Percentiles rank a stretch among this genome's conserved stretches.
Conservation (phyloP, 2,888 invertebrate species). For the Thumatha senex region DNA sequence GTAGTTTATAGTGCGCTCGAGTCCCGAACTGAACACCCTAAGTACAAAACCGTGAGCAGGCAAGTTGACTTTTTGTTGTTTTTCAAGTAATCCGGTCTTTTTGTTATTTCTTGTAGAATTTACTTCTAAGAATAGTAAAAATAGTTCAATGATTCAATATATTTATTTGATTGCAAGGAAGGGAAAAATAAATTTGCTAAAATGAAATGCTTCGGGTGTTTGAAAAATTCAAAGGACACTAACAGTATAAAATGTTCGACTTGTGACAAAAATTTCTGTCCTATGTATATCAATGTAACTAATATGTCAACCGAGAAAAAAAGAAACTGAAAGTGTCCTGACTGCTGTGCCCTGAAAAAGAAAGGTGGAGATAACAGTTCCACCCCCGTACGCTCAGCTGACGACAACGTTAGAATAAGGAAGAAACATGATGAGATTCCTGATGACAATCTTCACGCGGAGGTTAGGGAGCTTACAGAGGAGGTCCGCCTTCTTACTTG, state of each 20-base stretch:
- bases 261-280: background rate
- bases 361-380: constrained; percentile 1
- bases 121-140: too few species aligned
- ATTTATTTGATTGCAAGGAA: too few species aligned
- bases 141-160: too few species aligned
- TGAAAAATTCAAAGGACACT: background rate
- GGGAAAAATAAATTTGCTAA: background rate
- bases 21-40: too few species aligned
- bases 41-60: too few species aligned
- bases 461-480: constrained; percentile 4
- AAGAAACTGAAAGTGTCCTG: background rate
- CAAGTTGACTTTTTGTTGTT: too few species aligned
- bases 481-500: constrained; percentile 3
- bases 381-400: background rate
- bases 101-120: too few species aligned
- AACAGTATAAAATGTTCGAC: constrained; percentile 8
- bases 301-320: background rate
- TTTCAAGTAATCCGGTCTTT: too few species aligned
- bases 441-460: background rate
- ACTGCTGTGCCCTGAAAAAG: background rate
- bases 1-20: too few species aligned
- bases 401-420: background rate
- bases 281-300: background rate
- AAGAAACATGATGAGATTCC: background rate
- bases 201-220: background rate